Conservation (phyloP, 2,888 invertebrate species). For the Emmelina monodactyla region DNA sequence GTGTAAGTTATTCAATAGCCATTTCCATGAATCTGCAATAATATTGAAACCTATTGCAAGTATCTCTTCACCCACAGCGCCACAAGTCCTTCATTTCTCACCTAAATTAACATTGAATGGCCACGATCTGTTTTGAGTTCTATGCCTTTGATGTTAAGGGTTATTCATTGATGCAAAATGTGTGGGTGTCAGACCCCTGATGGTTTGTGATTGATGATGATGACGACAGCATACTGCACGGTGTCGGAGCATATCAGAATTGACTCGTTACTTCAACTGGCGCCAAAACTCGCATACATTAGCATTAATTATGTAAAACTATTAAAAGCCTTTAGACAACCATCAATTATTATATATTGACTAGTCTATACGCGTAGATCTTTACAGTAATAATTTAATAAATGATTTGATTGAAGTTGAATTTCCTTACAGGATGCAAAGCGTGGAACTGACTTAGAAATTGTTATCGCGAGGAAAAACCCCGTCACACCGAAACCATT, state of each 20-base stretch:
- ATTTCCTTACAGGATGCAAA: conserved; percentile 71
- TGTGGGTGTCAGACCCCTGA: conserved; percentile 29
- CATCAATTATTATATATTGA: no score
- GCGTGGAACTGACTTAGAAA: conserved; percentile 82
- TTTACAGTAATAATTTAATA: no score
- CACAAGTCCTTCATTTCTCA: not conserved
- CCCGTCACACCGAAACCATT: conserved; percentile 79
- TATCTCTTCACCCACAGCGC: no score
- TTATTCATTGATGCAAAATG: conserved; percentile 23
- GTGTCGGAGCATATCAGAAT: conserved; percentile 21
- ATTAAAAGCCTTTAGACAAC: no score
- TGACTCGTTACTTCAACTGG: conserved; percentile 22
- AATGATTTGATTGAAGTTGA: no score
- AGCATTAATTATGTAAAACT: not conserved
- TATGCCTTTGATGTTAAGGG: not conserved
- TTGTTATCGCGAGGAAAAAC: conserved; percentile 82
- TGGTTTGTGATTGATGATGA: conserved; percentile 46
- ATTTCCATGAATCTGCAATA: no score
- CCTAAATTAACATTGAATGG: not conserved
- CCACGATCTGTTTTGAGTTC: not conserved
- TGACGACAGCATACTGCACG: conserved; percentile 20
- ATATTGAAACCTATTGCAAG: no score
- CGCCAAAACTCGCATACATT: conserved; percentile 3
- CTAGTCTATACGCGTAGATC: no score
- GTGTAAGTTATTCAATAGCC: no score